A percentile compares a stretch with the other conserved stretches of the same genome.
phyloP scores from a whole-genome alignment of 2,797 vertebrate genomes.

The Peromyscus eremicus region DNA sequence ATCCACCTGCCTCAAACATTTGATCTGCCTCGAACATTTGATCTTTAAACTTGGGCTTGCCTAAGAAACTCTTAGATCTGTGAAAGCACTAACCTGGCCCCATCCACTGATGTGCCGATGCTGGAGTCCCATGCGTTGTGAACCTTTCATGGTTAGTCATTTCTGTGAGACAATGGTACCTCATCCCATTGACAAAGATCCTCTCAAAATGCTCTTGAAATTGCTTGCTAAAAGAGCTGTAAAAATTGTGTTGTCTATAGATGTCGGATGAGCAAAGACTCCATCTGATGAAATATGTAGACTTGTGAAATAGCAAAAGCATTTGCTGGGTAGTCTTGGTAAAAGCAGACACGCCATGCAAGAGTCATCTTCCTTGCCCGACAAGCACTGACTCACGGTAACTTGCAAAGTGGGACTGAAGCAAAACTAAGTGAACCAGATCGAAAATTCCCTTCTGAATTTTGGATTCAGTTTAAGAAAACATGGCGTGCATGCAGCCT shows the following conservation, averaged over 20 bases:
- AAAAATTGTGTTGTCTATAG: background rate
- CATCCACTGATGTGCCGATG: background rate
- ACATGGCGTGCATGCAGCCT: background rate
- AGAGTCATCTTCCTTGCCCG: background rate
- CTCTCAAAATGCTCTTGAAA: background rate
- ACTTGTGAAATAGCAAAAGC: conserved; percentile 34
- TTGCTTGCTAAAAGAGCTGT: conserved; percentile 36
- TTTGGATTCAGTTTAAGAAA: conserved; percentile 62
- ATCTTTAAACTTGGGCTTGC: background rate
- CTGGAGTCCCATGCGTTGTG: background rate
- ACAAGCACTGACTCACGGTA: background rate
- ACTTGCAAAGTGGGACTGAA: conserved; percentile 45
- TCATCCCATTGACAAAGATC: background rate
- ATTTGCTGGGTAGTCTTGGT: background rate
- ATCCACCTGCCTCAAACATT: background rate
- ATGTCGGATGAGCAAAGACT: background rate
- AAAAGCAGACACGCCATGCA: background rate
- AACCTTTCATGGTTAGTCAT: background rate
- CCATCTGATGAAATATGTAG: conserved; percentile 12
- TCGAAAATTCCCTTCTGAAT: conserved; percentile 63
- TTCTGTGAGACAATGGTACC: background rate
- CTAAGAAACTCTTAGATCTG: background rate
- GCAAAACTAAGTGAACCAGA: conserved; percentile 33
- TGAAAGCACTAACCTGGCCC: background rate
- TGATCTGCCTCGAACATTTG: background rate